Evolutionary conservation across 2,113 vertebrate genomes (phyloP), one percentile per base, ranked within the genome.

Genomic region (Oreochromis tanganicae): DNA sequence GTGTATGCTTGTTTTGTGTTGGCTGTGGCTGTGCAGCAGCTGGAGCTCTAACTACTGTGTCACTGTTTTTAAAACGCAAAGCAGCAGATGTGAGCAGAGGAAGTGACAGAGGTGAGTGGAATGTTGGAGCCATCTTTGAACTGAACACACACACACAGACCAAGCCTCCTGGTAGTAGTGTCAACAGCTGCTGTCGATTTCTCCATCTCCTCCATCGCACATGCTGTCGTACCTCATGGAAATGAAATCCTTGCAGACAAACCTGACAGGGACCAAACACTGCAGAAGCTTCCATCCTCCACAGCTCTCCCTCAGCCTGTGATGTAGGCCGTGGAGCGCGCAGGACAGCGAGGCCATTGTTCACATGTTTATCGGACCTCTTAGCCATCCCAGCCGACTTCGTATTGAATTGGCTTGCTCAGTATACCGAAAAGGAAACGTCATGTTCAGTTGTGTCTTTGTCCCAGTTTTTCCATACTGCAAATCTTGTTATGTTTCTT

Each of bases 91-190:
- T 98, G 97, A 97, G 96, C 97, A 94, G 97, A 98, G 96, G 98
- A 99, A 96, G 97, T 99, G 95, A 97, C 97, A 5, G 97, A 98
- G 98, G 98, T 99, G 97, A 99, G 98, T 97, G 97, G 96, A 97
- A 95, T 91, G 94, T 95, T 96, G 90, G 85, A 87, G 85, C 81
- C 93, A 85, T 89, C 78, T 92, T 94, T 94, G 84, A 92, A 83
- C 43, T 85, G 29, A 79, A 80, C 80, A 66, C 82, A 85, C 46
- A 24, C 55, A 19, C 85, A 32, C 21, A 80, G n/a, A 86, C 14
- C 19, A 57, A 83, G 46, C 78, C 82, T 78, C 85, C 46, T 82
- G 63, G 71, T 82, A 56, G 50, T 68, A 48, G 75, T 48, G 21
- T 86, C 36, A 80, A 21, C 89, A 92, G 89, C 92, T 92, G 88